A percentile compares a stretch with the other conserved stretches of the same genome.
Evolutionary conservation across 92 coral and sea anemone genomes (phyloP).

Genomic region (Parazoanthus swiftii): DNA sequence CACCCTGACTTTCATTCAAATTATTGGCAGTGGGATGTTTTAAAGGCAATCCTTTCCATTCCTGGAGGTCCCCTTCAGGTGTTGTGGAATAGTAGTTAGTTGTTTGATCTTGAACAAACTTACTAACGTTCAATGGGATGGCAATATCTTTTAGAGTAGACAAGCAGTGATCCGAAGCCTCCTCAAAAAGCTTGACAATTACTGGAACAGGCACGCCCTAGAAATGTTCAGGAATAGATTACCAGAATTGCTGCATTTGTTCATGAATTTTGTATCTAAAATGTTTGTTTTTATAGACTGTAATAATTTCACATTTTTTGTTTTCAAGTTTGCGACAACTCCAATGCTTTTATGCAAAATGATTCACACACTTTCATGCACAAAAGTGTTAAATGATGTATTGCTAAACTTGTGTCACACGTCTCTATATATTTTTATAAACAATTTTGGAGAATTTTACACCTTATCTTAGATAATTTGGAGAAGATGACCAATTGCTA

Average conservation of each 20-base stretch:
- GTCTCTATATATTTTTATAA: too few species aligned
- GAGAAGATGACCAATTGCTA: too few species aligned
- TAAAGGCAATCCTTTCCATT: not conserved
- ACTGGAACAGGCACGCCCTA: slow-evolving; percentile 84
- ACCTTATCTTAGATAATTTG: too few species aligned
- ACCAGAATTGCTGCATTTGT: not conserved
- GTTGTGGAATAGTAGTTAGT: not conserved
- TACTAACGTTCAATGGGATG: slow-evolving; percentile 45
- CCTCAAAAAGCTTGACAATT: slow-evolving; percentile 65
- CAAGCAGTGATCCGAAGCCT: slow-evolving; percentile 64
- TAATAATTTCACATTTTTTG: too few species aligned
- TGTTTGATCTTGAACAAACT: not conserved
- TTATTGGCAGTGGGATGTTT: not conserved
- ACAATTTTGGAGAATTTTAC: too few species aligned
- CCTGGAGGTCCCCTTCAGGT: not conserved
- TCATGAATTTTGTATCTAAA: not conserved
- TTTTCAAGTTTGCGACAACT: too few species aligned
- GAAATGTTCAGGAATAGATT: not conserved
- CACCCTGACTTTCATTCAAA: not conserved
- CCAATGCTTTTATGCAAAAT: too few species aligned
- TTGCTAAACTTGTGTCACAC: too few species aligned
- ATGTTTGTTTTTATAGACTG: not conserved
- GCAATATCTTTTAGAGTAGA: slow-evolving; percentile 48
- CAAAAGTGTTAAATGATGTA: too few species aligned
- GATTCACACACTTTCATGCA: too few species aligned